Percentiles rank a stretch among this genome's conserved stretches.
phyloP scores from a whole-genome alignment of 2,888 invertebrate species.

The Tipula vernalis region DNA sequence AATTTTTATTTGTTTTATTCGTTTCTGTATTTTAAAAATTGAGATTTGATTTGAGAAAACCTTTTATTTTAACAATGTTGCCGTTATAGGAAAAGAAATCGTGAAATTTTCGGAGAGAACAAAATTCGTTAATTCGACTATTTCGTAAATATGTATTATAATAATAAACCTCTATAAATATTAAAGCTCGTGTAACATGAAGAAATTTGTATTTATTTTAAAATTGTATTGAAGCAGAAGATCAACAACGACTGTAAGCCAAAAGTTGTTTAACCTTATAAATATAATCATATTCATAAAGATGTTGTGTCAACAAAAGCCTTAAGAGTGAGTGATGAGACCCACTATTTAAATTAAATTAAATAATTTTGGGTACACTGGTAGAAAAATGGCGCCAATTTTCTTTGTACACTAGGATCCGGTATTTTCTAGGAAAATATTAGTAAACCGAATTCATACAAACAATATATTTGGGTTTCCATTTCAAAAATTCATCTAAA shows the following conservation, averaged over 20 bases:
- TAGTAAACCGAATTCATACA: too few species aligned
- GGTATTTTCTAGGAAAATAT: too few species aligned
- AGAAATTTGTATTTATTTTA: neutral
- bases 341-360: neutral
- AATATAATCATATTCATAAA: neutral
- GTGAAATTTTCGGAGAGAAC: neutral
- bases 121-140: neutral
- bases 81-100: neutral
- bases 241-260: neutral
- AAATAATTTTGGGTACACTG: too few species aligned
- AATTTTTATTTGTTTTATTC: neutral
- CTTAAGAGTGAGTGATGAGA: neutral
- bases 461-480: too few species aligned
- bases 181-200: neutral
- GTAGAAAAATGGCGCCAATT: too few species aligned
- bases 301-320: neutral
- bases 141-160: too few species aligned
- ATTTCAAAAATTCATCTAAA: too few species aligned
- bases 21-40: neutral
- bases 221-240: neutral
- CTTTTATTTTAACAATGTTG: too few species aligned
- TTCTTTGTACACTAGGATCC: too few species aligned
- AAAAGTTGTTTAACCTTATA: neutral
- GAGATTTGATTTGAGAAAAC: neutral
- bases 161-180: neutral